Conservation (phyloP, 30 jellyfish, hydroid and myxozoan genomes). For the Turritopsis rubra region DNA sequence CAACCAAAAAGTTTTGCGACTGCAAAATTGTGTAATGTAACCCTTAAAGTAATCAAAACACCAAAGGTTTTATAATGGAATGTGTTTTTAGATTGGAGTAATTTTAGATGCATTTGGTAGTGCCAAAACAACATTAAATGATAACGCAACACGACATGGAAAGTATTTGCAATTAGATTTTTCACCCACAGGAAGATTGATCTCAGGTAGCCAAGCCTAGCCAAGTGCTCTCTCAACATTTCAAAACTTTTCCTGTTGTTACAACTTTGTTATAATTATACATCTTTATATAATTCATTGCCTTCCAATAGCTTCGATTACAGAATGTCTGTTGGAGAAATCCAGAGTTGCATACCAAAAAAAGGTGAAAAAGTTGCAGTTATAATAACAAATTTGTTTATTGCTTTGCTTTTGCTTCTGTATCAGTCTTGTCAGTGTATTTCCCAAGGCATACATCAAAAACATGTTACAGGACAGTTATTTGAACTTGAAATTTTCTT, state of each 20-base stretch:
- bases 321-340: conserved; percentile 70
- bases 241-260: background rate
- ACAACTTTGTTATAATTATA: background rate
- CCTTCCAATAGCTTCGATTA: conserved; percentile 39
- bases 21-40: too few relatives aligned
- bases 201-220: conserved; percentile 38
- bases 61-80: too few relatives aligned
- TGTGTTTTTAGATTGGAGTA: conserved; percentile 39
- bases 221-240: background rate
- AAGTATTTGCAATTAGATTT: conserved; percentile 50
- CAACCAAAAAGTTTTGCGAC: too few relatives aligned
- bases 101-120: conserved; percentile 80
- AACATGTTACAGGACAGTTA: too few relatives aligned
- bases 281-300: background rate
- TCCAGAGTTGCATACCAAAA: conserved; percentile 52
- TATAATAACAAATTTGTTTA: too few relatives aligned
- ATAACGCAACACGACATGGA: conserved; percentile 69
- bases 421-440: too few relatives aligned
- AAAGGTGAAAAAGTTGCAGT: conserved; percentile 28
- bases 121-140: conserved; percentile 64
- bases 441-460: too few relatives aligned
- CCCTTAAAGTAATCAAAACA: too few relatives aligned
- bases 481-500: too few relatives aligned
- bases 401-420: too few relatives aligned
- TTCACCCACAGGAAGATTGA: conserved; percentile 32